Evolutionary conservation across 2,797 vertebrate species (phyloP).

Genomic region (Tenualosa thibaudeaui): DNA sequence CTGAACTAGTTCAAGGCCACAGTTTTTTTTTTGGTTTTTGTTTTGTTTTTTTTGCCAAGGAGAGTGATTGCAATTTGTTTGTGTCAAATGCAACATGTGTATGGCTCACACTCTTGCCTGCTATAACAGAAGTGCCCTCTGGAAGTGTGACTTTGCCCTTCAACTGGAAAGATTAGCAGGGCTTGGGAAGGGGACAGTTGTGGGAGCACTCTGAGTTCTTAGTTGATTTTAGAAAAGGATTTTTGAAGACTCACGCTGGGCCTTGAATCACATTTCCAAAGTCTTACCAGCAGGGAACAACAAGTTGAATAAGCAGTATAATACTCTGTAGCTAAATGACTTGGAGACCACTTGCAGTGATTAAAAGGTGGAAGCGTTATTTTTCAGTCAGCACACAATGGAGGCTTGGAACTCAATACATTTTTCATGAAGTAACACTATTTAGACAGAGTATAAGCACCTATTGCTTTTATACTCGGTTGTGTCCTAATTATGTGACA

Average conservation of each 20-base stretch:
- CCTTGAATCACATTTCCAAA: constrained; percentile 49
- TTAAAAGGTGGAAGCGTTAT: not conserved
- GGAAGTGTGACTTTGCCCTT: constrained; percentile 40
- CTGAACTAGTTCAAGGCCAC: not conserved
- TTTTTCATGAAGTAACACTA: not conserved
- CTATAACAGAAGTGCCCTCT: constrained; percentile 39
- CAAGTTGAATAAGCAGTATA: constrained; percentile 31
- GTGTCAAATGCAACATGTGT: not conserved
- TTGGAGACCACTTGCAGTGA: constrained; percentile 20
- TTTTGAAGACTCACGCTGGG: constrained; percentile 36
- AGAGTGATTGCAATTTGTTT: not conserved
- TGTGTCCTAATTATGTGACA: not conserved
- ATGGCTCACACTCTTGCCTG: not conserved
- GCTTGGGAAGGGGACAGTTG: constrained; percentile 36
- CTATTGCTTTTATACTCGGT: not conserved
- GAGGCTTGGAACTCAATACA: not conserved
- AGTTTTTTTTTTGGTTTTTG: not conserved
- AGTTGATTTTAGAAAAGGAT: constrained; percentile 46
- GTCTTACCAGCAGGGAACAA: constrained; percentile 31
- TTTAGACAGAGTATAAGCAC: too few relatives aligned
- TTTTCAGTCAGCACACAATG: not conserved
- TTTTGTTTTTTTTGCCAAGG: too few relatives aligned
- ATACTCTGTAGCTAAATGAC: constrained; percentile 31
- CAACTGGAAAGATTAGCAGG: constrained; percentile 47
- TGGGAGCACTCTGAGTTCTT: constrained; percentile 45